These are phyloP conservation scores for Mycteria americana DNA, from an alignment of 2,797 vertebrate genomes.

Conservation along the genomic window DNA sequence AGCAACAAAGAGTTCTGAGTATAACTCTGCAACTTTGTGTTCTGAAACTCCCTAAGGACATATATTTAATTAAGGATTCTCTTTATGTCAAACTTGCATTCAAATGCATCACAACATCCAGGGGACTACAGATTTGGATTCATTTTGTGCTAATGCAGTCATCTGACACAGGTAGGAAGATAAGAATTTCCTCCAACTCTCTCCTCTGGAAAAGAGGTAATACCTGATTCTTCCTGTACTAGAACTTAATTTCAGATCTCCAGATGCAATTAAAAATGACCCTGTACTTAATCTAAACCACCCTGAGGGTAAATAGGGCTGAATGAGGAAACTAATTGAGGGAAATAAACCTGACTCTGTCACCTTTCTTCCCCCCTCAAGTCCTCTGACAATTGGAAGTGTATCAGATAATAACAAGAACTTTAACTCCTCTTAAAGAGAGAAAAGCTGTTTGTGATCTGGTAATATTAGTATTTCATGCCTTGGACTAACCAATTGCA, in stretches of 20 bases:
- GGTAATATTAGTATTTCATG: neutral
- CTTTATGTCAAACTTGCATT: conserved; percentile 16
- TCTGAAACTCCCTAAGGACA: neutral
- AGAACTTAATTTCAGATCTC: conserved; percentile 14
- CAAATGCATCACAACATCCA: conserved; percentile 20
- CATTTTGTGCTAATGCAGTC: neutral
- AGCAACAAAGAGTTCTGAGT: neutral
- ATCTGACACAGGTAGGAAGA: conserved; percentile 5
- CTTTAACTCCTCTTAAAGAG: neutral
- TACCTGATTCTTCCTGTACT: neutral
- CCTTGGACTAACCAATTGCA: neutral
- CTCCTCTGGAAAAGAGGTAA: neutral
- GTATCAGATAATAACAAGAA: neutral
- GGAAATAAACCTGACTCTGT: neutral
- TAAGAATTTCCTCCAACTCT: conserved; percentile 22
- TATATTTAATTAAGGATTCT: conserved; percentile 10
- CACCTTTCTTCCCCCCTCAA: neutral
- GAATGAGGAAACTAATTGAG: neutral
- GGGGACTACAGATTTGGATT: neutral
- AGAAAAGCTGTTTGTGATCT: neutral
- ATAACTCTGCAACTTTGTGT: neutral
- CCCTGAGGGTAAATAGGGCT: neutral
- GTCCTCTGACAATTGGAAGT: neutral
- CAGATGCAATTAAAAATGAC: conserved; percentile 27
- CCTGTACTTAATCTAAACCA: neutral